Conservation (phyloP, 2,113 vertebrate species). For the Carlito syrichta region DNA sequence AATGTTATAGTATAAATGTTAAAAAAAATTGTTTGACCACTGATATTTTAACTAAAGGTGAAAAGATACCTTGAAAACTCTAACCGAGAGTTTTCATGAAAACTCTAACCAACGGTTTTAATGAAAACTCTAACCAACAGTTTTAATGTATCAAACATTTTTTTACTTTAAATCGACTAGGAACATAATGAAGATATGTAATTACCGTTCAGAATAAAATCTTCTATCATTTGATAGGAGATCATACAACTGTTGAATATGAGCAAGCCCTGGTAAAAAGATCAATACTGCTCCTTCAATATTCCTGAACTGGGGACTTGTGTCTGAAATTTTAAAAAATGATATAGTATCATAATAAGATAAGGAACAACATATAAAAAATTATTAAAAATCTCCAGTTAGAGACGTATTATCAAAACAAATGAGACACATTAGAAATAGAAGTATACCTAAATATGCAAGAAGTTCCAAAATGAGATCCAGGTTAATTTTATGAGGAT, state of each 20-base stretch:
- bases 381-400: not conserved
- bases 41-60: too few species aligned
- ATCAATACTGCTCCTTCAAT: conserved; percentile 93
- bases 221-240: conserved; percentile 92
- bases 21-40: not conserved
- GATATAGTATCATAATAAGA: not conserved
- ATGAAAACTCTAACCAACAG: not conserved
- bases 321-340: conserved; percentile 84
- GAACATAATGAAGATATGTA: conserved; percentile 29
- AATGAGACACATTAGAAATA: not conserved
- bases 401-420: conserved; percentile 4
- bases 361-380: not conserved
- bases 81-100: too few species aligned
- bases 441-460: conserved; percentile 88
- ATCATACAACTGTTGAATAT: conserved; percentile 96
- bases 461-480: conserved; percentile 94
- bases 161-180: not conserved
- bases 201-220: conserved; percentile 91
- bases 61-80: too few species aligned
- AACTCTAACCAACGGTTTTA: too few species aligned
- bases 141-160: not conserved
- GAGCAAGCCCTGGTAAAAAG: conserved; percentile 95
- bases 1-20: not conserved
- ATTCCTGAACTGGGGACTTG: conserved; percentile 89
- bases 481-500: conserved; percentile 96